Evolutionary conservation across 2,113 vertebrate genomes (phyloP).

Genomic region (Laticauda laticaudata): DNA sequence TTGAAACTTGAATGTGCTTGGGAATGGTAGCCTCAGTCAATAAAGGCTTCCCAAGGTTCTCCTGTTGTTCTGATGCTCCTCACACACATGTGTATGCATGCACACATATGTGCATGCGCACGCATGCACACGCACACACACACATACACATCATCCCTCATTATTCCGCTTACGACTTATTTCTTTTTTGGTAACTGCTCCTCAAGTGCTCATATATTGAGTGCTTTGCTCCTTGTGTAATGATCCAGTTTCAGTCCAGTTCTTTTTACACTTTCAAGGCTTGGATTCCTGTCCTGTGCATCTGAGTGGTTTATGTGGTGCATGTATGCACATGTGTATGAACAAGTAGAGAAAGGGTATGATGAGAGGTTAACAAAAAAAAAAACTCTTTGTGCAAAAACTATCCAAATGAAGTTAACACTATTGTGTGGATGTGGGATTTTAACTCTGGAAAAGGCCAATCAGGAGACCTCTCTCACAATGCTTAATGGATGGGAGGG

Average conservation of each 20-base stretch:
- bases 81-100: neutral
- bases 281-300: neutral
- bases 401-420: neutral
- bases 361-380: neutral
- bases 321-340: neutral
- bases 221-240: neutral
- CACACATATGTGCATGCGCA: too few relatives aligned
- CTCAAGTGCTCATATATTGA: neutral
- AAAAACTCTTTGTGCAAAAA: neutral
- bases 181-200: neutral
- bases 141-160: neutral
- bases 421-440: neutral
- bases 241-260: neutral
- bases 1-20: neutral
- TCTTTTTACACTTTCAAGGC: neutral
- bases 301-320: neutral
- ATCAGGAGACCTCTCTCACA: neutral
- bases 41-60: neutral
- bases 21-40: neutral
- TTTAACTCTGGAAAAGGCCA: neutral
- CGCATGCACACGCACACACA: neutral
- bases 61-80: neutral
- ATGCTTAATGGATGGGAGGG: neutral
- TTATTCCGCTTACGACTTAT: neutral
- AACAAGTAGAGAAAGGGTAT: neutral